phyloP scores from a whole-genome alignment of 2,797 vertebrate species.

The Myoxocephalus aenaeus region DNA sequence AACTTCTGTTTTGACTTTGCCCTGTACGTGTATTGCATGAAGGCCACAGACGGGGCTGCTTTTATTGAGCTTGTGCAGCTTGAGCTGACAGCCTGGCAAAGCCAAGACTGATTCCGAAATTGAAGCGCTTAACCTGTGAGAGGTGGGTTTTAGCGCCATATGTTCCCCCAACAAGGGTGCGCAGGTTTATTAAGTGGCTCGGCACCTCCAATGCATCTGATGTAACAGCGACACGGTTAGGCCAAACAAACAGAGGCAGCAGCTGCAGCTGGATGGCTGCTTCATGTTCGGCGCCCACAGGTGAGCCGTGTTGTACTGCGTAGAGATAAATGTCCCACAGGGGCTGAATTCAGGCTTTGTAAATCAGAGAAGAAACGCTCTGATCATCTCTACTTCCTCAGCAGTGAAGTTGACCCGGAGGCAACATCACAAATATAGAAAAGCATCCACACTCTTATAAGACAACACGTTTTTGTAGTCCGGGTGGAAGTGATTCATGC shows the following conservation, averaged over 20 bases:
- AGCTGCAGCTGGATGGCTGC: not conserved
- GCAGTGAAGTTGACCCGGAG: not conserved
- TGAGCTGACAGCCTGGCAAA: not conserved
- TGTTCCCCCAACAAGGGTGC: constrained; percentile 12
- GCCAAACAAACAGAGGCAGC: not conserved
- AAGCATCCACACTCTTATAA: not conserved
- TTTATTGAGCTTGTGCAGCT: constrained; percentile 25
- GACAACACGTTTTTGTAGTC: not conserved
- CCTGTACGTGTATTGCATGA: constrained; percentile 4
- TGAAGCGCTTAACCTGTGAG: constrained; percentile 22
- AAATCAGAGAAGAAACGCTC: not conserved
- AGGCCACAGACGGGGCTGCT: not conserved
- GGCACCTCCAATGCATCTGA: not conserved
- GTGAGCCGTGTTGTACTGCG: not conserved
- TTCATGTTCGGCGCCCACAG: not conserved
- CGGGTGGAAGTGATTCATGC: not conserved
- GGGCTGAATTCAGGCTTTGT: not conserved
- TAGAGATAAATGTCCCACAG: not conserved
- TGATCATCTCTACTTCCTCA: not conserved
- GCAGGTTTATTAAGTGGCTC: constrained; percentile 1
- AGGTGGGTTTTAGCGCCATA: not conserved
- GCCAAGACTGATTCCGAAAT: not conserved
- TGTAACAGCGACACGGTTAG: not conserved
- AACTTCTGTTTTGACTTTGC: constrained; percentile 21
- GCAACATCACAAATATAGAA: not conserved